Evolutionary conservation across 92 coral and sea anemone species (phyloP), one percentile per base, ranked within the genome.

Genomic region (Isaurus tuberculatus): DNA sequence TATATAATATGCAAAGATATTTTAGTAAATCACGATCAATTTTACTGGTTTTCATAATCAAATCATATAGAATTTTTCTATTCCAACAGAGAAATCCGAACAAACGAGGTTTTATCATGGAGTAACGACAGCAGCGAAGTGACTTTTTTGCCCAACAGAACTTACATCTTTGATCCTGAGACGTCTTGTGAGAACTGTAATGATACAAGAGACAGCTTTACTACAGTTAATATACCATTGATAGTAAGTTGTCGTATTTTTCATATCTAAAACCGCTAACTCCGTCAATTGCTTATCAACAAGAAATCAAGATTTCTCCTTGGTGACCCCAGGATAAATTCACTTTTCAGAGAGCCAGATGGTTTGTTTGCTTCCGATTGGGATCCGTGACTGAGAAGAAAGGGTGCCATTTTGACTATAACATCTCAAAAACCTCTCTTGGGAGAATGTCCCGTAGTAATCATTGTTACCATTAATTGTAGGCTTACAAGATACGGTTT

Each of bases 101-200:
- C 85, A 65, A 91, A 88, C 80, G 74, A 90, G 19, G 85, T 94
- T 10, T 70, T 91, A n/a, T 77, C 75, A 65, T 94, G 92, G 90
- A 86, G 71, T 51, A 85, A 55, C 13, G 93, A 88, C 65, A 61
- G 82, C 2, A 86, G 90, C 70, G 85, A 90, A 27, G 90, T 95
- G 29, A 93, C 94, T 0, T 95, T 93, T 69, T 86, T 91, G 92
- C 92, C 93, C 70, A 88, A 91, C 69, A 91, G 94, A 83, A 86
- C 91, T 7, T 90, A 86, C 64, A 55, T 93, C 25, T 95, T 89
- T 91, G 98, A 95, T 72, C 95, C 95, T 6, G 93, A 88, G 44
- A 86, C 92, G 7, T 95, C 98, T 0, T 95, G 98, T 80, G 69
- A 80, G 11, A 88, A 86, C 44, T 95, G 98, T 33, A 89, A 87